Base-by-base conservation (phyloP, 2,797 vertebrate genomes). In the Emys orbicularis region DNA sequence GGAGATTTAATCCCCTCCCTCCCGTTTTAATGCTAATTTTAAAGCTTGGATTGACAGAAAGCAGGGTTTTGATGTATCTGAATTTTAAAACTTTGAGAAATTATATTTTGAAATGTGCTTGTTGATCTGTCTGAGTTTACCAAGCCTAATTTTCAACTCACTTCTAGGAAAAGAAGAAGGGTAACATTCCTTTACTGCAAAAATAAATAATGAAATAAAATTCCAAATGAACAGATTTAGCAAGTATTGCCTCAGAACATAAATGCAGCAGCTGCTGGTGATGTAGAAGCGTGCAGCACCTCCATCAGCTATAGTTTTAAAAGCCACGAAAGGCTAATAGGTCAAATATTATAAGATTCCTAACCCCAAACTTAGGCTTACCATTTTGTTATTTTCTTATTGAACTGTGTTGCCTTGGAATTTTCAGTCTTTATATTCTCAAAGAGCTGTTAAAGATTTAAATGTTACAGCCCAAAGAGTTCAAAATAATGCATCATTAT, bases 361-460 rank as follows among this genome's bases (percentile, higher is more conserved):
- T 27, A 76, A 44, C n/a, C 15, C 50, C 1, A 5, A 16, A 21
- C 8, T 2, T 2, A 1, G 1, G 8, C 15, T 31, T 50, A 44
- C n/a, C 41, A 0, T 6, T 2, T 29, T 44, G 5, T 6, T 4
- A 2, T 76, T 77, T 74, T 13, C 53, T 15, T 3, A 1, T 0
- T 0, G 0, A 0, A 15, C 2, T 2, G 19, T 29, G 29, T 68
- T 72, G 6, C 49, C 1, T 25, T 6, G 86, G 81, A 10, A 49
- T 90, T 54, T 83, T 74, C 79, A 29, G 72, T 47, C 5, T 1
- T 3, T 4, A 21, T 68, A 4, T 1, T 4, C 1, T 77, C 52
- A n/a, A 11, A 29, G 11, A 1, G 4, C 50, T 29, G 37, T 47
- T n/a, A 29, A 44, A 13, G 1, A 16, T 0, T 27, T 5, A 1